These are phyloP conservation scores for Aphrophora alni DNA, from an alignment of 2,888 invertebrate species.

Conservation along the genomic window DNA sequence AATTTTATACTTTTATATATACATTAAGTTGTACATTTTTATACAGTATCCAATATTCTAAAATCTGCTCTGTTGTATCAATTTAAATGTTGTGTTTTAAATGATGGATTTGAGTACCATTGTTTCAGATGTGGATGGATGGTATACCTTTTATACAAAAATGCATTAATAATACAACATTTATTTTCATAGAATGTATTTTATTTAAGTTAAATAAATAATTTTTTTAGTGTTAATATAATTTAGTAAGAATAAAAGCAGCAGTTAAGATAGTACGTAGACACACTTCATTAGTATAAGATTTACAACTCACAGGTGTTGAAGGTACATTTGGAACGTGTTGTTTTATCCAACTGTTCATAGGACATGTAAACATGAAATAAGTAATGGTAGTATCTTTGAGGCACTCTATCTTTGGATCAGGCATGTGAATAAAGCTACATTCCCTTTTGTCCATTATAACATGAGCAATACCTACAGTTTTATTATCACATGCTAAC, in stretches of 20 bases:
- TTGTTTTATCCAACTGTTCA: neutral
- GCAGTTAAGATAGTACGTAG: neutral
- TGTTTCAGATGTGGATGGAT: too few species aligned
- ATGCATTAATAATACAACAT: too few species aligned
- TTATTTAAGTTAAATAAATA: too few species aligned
- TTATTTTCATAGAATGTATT: too few species aligned
- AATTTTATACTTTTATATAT: too few species aligned
- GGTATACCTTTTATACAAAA: too few species aligned
- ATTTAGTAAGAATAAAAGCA: neutral
- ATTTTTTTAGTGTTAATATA: too few species aligned
- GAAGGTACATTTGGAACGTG: neutral
- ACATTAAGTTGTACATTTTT: too few species aligned
- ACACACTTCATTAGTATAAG: neutral
- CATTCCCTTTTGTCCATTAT: neutral
- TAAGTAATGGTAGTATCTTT: neutral
- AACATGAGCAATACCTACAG: slow-evolving; percentile 14
- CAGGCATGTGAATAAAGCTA: neutral
- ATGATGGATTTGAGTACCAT: too few species aligned
- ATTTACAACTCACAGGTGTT: neutral
- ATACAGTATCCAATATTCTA: too few species aligned
- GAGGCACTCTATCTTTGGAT: neutral
- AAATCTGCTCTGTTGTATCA: too few species aligned
- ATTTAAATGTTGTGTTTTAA: too few species aligned
- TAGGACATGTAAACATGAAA: slow-evolving; percentile 12
- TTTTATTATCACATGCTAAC: neutral